phyloP scores from a whole-genome alignment of 2,888 invertebrate species.

The Caenorhabditis sp. region DNA sequence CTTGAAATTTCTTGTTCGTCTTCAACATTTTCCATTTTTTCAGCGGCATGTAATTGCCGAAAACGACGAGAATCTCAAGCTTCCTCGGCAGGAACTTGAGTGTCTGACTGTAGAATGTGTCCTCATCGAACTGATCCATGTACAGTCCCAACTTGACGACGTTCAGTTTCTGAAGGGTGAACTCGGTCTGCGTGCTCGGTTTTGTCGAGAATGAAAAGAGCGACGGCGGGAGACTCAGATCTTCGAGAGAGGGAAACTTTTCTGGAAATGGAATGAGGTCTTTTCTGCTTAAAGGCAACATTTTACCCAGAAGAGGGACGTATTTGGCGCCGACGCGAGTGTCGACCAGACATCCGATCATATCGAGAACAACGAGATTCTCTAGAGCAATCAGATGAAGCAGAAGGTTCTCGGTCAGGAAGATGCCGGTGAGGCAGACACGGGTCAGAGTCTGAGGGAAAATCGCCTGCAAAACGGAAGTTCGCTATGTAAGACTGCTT shows the following conservation, averaged over 20 bases:
- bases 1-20: conserved; percentile 4
- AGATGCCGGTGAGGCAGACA: conserved; percentile 52
- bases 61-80: conserved; percentile 43
- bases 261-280: background rate
- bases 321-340: conserved; percentile 45
- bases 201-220: conserved; percentile 43
- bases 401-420: conserved; percentile 43
- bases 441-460: conserved; percentile 42
- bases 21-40: background rate
- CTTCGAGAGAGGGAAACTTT: conserved; percentile 23
- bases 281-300: no score
- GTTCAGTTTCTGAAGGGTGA: conserved; percentile 25
- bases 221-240: conserved; percentile 46
- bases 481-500: no score
- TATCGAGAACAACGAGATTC: conserved; percentile 43
- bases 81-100: conserved; percentile 20
- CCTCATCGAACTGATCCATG: conserved; percentile 57
- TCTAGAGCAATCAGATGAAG: conserved; percentile 17
- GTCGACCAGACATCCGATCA: conserved; percentile 55
- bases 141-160: conserved; percentile 44
- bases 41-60: conserved; percentile 49
- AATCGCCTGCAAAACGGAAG: no score
- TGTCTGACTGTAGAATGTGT: conserved; percentile 25
- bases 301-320: conserved; percentile 22
- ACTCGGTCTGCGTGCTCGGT: background rate